phyloP scores from a whole-genome alignment of 1,140 invertebrate genomes.

The Heliconius himera region DNA sequence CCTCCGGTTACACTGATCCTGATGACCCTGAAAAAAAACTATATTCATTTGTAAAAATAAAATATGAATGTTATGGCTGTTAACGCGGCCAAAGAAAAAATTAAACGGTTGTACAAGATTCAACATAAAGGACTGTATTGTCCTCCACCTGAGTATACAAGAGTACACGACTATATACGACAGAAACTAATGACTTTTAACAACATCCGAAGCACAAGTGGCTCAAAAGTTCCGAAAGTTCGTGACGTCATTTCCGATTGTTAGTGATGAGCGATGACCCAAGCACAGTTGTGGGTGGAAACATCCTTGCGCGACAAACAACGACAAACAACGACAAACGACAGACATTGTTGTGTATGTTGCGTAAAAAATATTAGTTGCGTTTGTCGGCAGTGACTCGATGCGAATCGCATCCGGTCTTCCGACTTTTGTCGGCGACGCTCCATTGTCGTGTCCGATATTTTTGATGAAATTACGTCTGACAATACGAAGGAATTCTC shows the following conservation, averaged over 20 bases:
- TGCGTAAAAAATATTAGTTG: conserved; percentile 69
- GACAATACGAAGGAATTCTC: conserved; percentile 65
- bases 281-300: conserved; percentile 74
- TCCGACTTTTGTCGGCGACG: conserved; percentile 75
- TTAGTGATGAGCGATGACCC: conserved; percentile 72
- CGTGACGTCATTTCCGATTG: conserved; percentile 75
- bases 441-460: conserved; percentile 70
- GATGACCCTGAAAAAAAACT: no score
- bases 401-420: conserved; percentile 79
- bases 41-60: background rate
- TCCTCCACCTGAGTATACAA: conserved; percentile 69
- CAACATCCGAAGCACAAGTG: conserved; percentile 59
- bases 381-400: conserved; percentile 69
- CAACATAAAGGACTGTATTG: conserved; percentile 22
- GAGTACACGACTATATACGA: conserved; percentile 12
- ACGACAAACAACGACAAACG: conserved; percentile 53
- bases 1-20: no score
- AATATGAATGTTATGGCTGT: background rate
- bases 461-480: conserved; percentile 80
- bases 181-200: conserved; percentile 45
- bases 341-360: conserved; percentile 54
- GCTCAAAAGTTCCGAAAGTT: conserved; percentile 72
- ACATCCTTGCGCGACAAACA: conserved; percentile 73
- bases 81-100: background rate
- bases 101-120: conserved; percentile 25